Evolutionary conservation across 2,797 vertebrate genomes (phyloP).

Genomic region (Hephaestus fuliginosus): DNA sequence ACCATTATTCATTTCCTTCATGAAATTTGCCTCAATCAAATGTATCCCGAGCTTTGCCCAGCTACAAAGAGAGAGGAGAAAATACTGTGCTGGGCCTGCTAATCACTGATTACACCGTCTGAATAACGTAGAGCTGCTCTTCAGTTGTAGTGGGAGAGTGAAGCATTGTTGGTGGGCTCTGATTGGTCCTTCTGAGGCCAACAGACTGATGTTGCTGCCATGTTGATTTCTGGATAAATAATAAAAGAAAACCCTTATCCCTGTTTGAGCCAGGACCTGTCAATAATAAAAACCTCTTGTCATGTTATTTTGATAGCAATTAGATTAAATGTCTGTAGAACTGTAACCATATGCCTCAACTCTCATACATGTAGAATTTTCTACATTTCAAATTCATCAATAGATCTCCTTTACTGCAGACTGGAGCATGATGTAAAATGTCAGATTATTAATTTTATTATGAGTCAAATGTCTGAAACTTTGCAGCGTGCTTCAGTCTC

Average conservation of each 20-base stretch:
- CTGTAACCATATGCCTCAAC: too few relatives aligned
- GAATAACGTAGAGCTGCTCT: not conserved
- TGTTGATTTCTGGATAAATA: not conserved
- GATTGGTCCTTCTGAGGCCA: not conserved
- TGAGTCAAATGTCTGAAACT: constrained; percentile 18
- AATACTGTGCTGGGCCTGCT: not conserved
- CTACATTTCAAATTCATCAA: not conserved
- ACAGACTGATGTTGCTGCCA: not conserved
- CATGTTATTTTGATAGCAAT: not conserved
- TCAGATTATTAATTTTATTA: constrained; percentile 2
- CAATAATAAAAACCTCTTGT: not conserved
- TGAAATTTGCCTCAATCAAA: not conserved
- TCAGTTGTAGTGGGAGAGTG: not conserved
- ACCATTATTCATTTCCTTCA: not conserved
- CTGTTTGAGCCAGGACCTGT: not conserved
- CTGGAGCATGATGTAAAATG: not conserved
- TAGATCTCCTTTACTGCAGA: not conserved
- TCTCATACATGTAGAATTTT: not conserved
- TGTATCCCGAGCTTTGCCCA: not conserved
- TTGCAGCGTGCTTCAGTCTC: constrained; percentile 2
- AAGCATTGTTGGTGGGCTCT: not conserved
- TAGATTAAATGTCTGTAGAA: not conserved
- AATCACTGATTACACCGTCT: not conserved
- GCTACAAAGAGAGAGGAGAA: too few relatives aligned
- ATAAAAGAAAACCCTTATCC: not conserved